Base-by-base conservation (phyloP, 2,797 vertebrate genomes). In the Ctenopoma multispine region DNA sequence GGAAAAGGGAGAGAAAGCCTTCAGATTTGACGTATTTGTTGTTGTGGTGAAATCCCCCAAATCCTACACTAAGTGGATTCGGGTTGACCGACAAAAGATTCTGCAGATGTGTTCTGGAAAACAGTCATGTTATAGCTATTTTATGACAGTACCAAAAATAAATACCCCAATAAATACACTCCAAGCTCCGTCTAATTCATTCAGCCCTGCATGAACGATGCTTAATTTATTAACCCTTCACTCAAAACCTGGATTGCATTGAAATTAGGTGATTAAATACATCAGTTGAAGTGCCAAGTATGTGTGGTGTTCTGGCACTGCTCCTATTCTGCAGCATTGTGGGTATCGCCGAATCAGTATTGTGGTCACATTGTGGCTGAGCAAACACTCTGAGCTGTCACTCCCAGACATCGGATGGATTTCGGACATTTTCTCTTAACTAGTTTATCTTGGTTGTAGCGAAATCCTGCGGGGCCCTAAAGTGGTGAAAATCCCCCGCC, bases 351-450 rank as follows among this genome's bases (percentile, higher is more conserved):
- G 80, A 82, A 75, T 75, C 69, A 23, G 79, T 48, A 9, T 4
- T 84, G 77, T 14, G 66, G 86, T 81, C 80, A 62, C 74, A 21
- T 38, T 79, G 83, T 10, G 87, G 76, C 70, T 72, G 71, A 67
- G 77, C 60, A 75, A 88, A 86, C 78, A 70, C 87, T 78, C 63
- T 3, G 46, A 83, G 75, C 84, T 86, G 87, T 90, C 86, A 81
- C 69, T 82, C 74, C 71, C 75, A 87, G 84, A 90, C 75, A 51
- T 69, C 83, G 85, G 83, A 85, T 75, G 82, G 83, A 89, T 93
- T 91, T 92, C 85, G 87, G 88, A 91, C 90, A 79, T 90, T 83
- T 93, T 92, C 86, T 83, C 81, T 89, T 93, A 90, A 88, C 87
- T 64, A 81, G 90, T 93, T 93, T 92, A 92, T 93, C 92, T 93